Percentiles rank a stretch among this genome's conserved stretches.
Conservation (phyloP, 92 coral and sea anemone genomes). For the Virgularia gustaviana region DNA sequence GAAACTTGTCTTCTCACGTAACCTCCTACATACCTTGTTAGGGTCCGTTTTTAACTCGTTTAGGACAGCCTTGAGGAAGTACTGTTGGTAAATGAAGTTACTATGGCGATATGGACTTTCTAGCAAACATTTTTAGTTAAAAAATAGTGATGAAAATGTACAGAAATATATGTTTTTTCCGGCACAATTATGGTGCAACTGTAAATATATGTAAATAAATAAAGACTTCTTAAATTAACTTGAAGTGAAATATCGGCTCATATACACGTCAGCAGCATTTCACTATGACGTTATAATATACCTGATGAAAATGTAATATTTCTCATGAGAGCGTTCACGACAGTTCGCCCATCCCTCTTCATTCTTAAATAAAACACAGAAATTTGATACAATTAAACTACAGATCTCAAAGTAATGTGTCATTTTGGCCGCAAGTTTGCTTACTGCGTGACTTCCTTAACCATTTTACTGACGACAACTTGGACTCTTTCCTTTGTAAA, state of each 20-base stretch:
- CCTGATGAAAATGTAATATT: slow-evolving; percentile 69
- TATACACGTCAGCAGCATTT: neutral
- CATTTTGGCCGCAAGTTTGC: too few species aligned
- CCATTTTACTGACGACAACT: slow-evolving; percentile 90
- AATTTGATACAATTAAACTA: too few species aligned
- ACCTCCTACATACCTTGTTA: slow-evolving; percentile 72
- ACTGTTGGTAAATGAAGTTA: slow-evolving; percentile 84
- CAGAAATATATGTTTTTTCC: neutral
- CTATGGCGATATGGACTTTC: slow-evolving; percentile 71
- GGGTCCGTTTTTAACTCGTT: slow-evolving; percentile 63
- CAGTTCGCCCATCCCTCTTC: slow-evolving; percentile 83
- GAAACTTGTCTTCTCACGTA: neutral
- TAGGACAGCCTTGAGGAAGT: slow-evolving; percentile 62
- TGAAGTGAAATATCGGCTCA: neutral
- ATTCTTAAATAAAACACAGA: slow-evolving; percentile 49
- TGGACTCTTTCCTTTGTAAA: slow-evolving; percentile 82
- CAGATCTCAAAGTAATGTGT: too few species aligned
- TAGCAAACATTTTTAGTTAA: neutral
- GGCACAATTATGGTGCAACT: too few species aligned
- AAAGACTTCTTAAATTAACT: too few species aligned
- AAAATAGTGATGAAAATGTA: neutral
- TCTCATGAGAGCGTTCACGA: slow-evolving; percentile 65
- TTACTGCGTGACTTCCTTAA: slow-evolving; percentile 93
- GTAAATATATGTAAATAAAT: too few species aligned
- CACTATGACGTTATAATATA: too few species aligned